phyloP scores from a whole-genome alignment of 1,140 invertebrate genomes.

The Ruditapes philippinarum region DNA sequence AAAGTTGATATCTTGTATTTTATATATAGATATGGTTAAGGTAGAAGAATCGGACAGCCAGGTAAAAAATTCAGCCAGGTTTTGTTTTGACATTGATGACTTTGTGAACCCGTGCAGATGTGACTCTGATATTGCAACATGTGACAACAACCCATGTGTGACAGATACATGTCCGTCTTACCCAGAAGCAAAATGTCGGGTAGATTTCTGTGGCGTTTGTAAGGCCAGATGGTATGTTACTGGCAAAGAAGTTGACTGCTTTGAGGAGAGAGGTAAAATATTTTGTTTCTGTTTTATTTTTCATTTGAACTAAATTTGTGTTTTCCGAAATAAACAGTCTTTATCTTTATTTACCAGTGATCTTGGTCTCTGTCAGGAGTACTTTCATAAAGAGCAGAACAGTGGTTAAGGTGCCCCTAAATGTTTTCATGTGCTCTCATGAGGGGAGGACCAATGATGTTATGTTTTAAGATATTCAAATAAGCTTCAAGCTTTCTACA shows the following conservation, averaged over 20 bases:
- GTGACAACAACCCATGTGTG: constrained; percentile 77
- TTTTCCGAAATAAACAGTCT: no score
- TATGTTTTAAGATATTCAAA: no score
- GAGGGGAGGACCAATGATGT: no score
- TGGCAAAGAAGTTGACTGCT: constrained; percentile 76
- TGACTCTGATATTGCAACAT: constrained; percentile 67
- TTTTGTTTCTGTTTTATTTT: no score
- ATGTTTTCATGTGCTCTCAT: no score
- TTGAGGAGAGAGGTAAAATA: constrained; percentile 72
- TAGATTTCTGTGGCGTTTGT: constrained; percentile 78
- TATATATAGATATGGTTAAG: constrained; percentile 70
- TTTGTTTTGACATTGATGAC: constrained; percentile 79
- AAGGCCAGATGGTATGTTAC: constrained; percentile 74
- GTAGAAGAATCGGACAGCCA: constrained; percentile 30
- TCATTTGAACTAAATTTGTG: no score
- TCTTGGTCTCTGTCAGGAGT: no score
- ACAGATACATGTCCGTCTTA: constrained; percentile 73
- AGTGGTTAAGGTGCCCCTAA: no score
- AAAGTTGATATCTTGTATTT: no score
- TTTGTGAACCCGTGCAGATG: constrained; percentile 77
- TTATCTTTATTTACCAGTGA: no score
- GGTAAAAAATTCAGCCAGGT: constrained; percentile 68
- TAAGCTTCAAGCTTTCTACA: no score
- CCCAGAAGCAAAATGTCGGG: constrained; percentile 76
- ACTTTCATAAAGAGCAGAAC: no score